Base-by-base conservation (phyloP, 2,888 invertebrate genomes). In the Electrophaes corylata region DNA sequence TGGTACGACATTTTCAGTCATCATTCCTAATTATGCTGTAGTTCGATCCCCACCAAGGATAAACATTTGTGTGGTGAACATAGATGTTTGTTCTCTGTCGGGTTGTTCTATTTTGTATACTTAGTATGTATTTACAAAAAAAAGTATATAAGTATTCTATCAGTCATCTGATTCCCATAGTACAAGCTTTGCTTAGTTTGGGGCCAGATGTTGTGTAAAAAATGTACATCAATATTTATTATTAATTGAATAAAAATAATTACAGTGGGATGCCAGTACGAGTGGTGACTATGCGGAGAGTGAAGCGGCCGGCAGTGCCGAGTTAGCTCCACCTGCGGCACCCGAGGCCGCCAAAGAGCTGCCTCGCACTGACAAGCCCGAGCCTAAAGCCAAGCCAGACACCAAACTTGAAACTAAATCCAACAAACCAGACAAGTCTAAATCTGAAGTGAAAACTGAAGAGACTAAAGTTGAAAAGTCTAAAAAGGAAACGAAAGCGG, bases 211-310 rank as follows among this genome's bases (percentile, higher is more conserved):
- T n/a, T n/a, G n/a, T n/a, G n/a, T n/a, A n/a, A n/a, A n/a, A n/a
- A n/a, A n/a, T n/a, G n/a, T n/a, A n/a, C n/a, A n/a, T n/a, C n/a
- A n/a, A n/a, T n/a, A n/a, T n/a, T n/a, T n/a, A n/a, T n/a, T n/a
- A n/a, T 29, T 29, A 29, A 29, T 29, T 10, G 1, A 29, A 29
- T 29, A 1, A 29, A 26, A 12, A 19, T 37, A 4, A 46, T 72
- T 73, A 1, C 78, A 89, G 90, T 89, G 87, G 88, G 78, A 76
- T 11, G 84, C 84, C 2, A 78, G 81, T 18, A 73, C 77, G 16
- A 82, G 84, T 53, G 71, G 73, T 4, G 88, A 84, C 60, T 46
- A 65, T 5, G 57, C 64, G 14, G 71, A 73, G 37, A 60, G 55
- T 3, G 78, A 72, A 46, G 48, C 65, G 31, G 65, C 58, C 4